Evolutionary conservation across 1,140 invertebrate genomes (phyloP), one percentile per base, ranked within the genome.

Genomic region (Kradibia gibbosae): DNA sequence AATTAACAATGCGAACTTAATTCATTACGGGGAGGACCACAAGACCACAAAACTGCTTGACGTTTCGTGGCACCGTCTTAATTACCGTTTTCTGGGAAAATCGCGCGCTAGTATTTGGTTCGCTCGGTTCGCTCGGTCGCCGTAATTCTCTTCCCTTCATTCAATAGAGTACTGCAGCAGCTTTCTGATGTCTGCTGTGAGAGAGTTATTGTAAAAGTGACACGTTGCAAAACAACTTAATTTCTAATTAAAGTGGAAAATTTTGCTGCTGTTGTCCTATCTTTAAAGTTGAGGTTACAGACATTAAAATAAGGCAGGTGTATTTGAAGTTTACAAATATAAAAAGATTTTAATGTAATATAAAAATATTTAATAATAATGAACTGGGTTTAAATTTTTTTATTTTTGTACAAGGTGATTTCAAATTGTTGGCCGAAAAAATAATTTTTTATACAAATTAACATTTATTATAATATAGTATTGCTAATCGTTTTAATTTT

Each of bases 1-100:
- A 89, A 86, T 88, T 89, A 89, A 88, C 86, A 87, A 86, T 86
- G 85, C 85, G 82, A 87, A 88, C 85, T 88, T 88, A 86, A 89
- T 90, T 89, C 88, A 88, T 89, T 89, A 88, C 84, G 45, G n/a
- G 55, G 74, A 81, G 78, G 82, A 83, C 81, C 67, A 77, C 84
- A 80, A 86, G 72, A 83, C 82, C 82, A 73, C 83, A 83, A 80
- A 88, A 88, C 84, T 89, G 84, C 85, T 88, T 85, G 84, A 86
- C 86, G 86, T 86, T 84, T 85, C 81, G 82, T 82, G 78, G 83
- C 83, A 79, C 82, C 84, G 78, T 75, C 83, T 83, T 78, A 85
- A 85, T 85, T 85, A 86, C 84, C 79, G 78, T 82, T 85, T 86
- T 83, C 83, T 76, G n/a, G 70, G 34, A 22, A 71, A 80, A 80